Percentiles rank a stretch among this genome's conserved stretches.
Evolutionary conservation across 2,113 vertebrate species (phyloP).

Genomic region (Pomatorhinus ruficollis): DNA sequence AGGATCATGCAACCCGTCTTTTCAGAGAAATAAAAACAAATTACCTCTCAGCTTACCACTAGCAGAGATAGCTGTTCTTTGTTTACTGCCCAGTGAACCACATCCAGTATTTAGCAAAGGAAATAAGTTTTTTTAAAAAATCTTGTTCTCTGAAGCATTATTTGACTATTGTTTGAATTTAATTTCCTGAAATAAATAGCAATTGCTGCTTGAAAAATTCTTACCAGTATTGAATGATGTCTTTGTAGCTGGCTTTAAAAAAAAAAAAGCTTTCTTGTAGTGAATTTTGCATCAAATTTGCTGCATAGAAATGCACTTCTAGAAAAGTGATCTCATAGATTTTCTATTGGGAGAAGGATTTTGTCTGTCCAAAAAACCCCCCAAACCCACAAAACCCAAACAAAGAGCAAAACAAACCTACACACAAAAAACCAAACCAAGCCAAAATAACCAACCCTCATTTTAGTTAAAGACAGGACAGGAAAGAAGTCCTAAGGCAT

Average conservation of each 20-base stretch:
- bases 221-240: background rate
- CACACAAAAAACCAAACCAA: background rate
- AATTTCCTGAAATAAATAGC: background rate
- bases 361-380: fast-evolving
- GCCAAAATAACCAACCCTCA: background rate
- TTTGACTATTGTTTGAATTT: background rate
- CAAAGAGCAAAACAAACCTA: background rate
- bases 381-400: background rate
- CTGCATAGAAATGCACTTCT: background rate
- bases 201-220: background rate
- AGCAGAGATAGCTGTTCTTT: background rate
- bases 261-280: background rate
- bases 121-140: background rate
- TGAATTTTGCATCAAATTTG: background rate
- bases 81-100: background rate
- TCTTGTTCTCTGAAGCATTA: background rate
- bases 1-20: slow-evolving; percentile 1
- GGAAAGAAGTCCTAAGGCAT: background rate
- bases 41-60: background rate
- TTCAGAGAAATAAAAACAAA: slow-evolving; percentile 46
- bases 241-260: background rate
- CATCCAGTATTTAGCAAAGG: slow-evolving; percentile 15
- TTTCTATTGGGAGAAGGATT: background rate
- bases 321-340: background rate
- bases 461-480: background rate